A percentile compares a stretch with the other conserved stretches of the same genome.
These are phyloP conservation scores for Lathronympha strigana DNA, from an alignment of 2,888 invertebrate genomes.

Conservation along the genomic window DNA sequence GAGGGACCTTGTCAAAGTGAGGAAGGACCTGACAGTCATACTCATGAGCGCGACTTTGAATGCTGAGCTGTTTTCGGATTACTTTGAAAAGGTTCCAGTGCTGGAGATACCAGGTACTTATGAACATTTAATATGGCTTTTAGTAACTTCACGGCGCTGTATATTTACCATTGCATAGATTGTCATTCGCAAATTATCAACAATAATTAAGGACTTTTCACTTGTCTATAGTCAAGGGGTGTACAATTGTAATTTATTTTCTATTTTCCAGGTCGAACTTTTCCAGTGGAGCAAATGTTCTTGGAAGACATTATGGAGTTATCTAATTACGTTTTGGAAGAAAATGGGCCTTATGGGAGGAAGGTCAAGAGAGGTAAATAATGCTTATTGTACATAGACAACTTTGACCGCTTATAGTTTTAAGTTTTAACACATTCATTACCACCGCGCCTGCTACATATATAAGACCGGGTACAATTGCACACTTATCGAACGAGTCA, in stretches of 20 bases:
- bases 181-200: too few relatives aligned
- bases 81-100: constrained; percentile 91
- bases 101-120: constrained; percentile 89
- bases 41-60: constrained; percentile 98
- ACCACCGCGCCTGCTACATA: too few relatives aligned
- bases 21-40: constrained; percentile 91
- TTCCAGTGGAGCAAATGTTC: constrained; percentile 91
- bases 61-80: constrained; percentile 91
- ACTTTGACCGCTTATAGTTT: neutral
- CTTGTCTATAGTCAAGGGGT: too few relatives aligned
- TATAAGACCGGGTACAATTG: too few relatives aligned
- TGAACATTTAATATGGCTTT: neutral
- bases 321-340: constrained; percentile 75
- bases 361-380: constrained; percentile 85
- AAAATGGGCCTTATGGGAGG: constrained; percentile 84
- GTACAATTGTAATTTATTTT: neutral
- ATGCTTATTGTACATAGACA: too few relatives aligned
- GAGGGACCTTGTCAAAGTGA: constrained; percentile 88
- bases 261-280: constrained; percentile 86
- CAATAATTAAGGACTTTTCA: too few relatives aligned
- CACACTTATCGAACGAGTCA: too few relatives aligned
- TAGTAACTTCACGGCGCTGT: too few relatives aligned
- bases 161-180: too few relatives aligned
- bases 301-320: constrained; percentile 92
- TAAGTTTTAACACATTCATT: neutral